Evolutionary conservation across 2,888 invertebrate genomes (phyloP).

Genomic region (Lepidochitona cinerea): DNA sequence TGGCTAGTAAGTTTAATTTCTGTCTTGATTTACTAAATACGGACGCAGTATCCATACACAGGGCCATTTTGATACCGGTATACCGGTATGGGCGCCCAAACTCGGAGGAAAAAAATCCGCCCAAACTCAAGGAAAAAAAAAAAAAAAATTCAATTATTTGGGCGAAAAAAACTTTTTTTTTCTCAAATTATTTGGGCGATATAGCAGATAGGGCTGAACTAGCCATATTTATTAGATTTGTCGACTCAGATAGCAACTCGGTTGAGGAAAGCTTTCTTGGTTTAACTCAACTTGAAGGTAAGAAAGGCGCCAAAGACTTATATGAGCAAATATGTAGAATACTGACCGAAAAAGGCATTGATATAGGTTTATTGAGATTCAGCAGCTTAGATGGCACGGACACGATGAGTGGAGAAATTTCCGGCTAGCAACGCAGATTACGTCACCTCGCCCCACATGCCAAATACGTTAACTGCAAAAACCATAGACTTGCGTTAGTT

Average conservation of each 20-base stretch:
- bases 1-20: conserved; percentile 45
- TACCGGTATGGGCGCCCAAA: too few species aligned
- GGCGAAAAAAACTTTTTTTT: too few species aligned
- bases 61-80: too few species aligned
- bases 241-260: neutral
- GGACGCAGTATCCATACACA: too few species aligned
- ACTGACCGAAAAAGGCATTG: neutral
- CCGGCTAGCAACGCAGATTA: neutral
- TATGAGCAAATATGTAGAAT: neutral
- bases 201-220: neutral
- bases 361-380: neutral
- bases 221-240: neutral
- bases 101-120: too few species aligned
- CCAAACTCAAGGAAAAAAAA: too few species aligned
- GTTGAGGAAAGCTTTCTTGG: neutral
- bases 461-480: neutral
- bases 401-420: neutral
- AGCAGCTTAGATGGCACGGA: neutral
- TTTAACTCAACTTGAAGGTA: neutral
- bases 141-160: too few species aligned
- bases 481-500: neutral
- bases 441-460: neutral
- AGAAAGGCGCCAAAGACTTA: neutral
- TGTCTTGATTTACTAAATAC: too few species aligned
- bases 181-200: too few species aligned